These are phyloP conservation scores for Pterostichus madidus DNA, from an alignment of 2,888 invertebrate genomes.

Conservation along the genomic window DNA sequence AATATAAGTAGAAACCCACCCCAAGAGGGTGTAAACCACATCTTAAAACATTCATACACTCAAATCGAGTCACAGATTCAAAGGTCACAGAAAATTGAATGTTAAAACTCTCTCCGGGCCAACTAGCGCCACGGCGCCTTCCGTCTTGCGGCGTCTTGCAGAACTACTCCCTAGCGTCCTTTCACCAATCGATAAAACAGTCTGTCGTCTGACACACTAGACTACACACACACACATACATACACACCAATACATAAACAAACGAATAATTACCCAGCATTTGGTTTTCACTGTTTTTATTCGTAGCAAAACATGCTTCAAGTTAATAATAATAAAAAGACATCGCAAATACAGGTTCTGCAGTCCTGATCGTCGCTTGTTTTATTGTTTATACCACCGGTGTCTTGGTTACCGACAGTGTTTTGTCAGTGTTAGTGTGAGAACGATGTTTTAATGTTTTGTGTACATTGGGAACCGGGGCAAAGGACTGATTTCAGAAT, in stretches of 20 bases:
- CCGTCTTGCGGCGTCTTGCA: slow-evolving; percentile 70
- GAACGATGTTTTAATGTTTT: slow-evolving; percentile 51
- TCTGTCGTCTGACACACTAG: slow-evolving; percentile 72
- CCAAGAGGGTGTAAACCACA: not conserved
- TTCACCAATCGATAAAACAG: slow-evolving; percentile 75
- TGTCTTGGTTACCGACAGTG: slow-evolving; percentile 27
- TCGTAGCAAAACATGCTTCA: not conserved
- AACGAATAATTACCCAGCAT: slow-evolving; percentile 40
- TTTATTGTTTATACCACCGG: slow-evolving; percentile 27
- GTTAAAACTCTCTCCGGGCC: slow-evolving; percentile 10
- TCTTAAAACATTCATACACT: not conserved
- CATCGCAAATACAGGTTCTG: slow-evolving; percentile 6
- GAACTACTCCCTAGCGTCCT: slow-evolving; percentile 73
- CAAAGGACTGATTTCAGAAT: slow-evolving; percentile 25
- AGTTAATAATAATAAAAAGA: slow-evolving; percentile 48
- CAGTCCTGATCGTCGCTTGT: not conserved
- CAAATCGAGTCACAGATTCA: not conserved
- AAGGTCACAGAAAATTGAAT: slow-evolving; percentile 43
- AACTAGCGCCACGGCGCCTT: slow-evolving; percentile 28
- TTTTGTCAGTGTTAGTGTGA: slow-evolving; percentile 41
- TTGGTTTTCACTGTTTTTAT: slow-evolving; percentile 16
- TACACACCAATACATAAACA: slow-evolving; percentile 31
- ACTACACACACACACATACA: slow-evolving; percentile 53
- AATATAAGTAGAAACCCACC: too few species aligned
- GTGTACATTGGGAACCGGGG: slow-evolving; percentile 60